Conservation (phyloP, 1,140 invertebrate genomes). For the Teleopsis dalmanni region DNA sequence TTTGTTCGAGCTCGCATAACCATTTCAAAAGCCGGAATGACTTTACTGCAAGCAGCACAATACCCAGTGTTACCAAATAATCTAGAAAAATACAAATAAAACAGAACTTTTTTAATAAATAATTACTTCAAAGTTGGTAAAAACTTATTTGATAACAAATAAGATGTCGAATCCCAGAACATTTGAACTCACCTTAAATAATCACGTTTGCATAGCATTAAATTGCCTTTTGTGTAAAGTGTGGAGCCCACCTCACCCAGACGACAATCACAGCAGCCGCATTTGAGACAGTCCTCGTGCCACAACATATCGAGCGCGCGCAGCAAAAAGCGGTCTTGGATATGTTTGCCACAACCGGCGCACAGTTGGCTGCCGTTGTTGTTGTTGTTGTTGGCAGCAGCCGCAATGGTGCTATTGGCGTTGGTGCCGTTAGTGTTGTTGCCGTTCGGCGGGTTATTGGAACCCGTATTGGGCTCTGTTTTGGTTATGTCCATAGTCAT, state of each 20-base stretch:
- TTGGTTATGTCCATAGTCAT: constrained; percentile 68
- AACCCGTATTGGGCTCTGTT: constrained; percentile 49
- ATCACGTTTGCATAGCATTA: constrained; percentile 95
- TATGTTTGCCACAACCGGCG: constrained; percentile 78
- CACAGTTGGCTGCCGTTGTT: constrained; percentile 62
- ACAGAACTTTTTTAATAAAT: constrained; percentile 3
- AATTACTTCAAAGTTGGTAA: constrained; percentile 3
- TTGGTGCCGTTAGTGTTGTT: constrained; percentile 42
- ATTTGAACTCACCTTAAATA: constrained; percentile 78
- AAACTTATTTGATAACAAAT: neutral
- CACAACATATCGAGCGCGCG: constrained; percentile 88
- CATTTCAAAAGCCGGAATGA: constrained; percentile 98
- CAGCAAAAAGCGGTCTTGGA: constrained; percentile 74
- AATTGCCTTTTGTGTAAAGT: constrained; percentile 91
- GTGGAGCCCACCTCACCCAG: constrained; percentile 96
- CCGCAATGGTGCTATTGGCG: constrained; percentile 25
- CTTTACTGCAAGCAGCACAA: constrained; percentile 91
- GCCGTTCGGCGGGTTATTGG: constrained; percentile 30
- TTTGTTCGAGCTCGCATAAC: constrained; percentile 95
- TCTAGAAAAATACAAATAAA: constrained; percentile 40
- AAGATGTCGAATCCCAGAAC: neutral
- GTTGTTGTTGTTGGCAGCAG: constrained; percentile 41
- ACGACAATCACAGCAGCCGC: constrained; percentile 93
- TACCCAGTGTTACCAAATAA: constrained; percentile 84
- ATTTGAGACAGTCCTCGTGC: constrained; percentile 98